phyloP scores from a whole-genome alignment of 2,888 invertebrate genomes.

The Ferrisia virgata region DNA sequence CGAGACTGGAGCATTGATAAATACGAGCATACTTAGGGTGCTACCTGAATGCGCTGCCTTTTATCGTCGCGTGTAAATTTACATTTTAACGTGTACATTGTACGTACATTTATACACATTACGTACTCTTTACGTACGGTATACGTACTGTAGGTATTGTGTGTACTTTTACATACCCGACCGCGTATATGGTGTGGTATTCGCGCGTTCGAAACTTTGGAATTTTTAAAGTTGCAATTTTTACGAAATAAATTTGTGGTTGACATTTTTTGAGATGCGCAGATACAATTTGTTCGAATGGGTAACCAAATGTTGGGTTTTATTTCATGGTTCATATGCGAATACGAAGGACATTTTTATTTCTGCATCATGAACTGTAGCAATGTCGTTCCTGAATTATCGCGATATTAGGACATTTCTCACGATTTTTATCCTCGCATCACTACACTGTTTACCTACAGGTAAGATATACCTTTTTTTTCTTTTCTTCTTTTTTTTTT shows the following conservation, averaged over 20 bases:
- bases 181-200: neutral
- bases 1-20: too few relatives aligned
- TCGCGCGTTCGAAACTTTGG: neutral
- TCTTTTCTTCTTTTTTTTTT: neutral
- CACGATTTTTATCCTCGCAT: constrained; percentile 8
- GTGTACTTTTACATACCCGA: too few relatives aligned
- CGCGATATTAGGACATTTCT: constrained; percentile 3
- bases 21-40: too few relatives aligned
- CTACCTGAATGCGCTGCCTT: too few relatives aligned
- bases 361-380: constrained; percentile 24
- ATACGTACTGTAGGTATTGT: too few relatives aligned
- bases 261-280: constrained; percentile 17
- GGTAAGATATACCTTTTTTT: neutral
- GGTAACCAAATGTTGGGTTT: constrained; percentile 9
- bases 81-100: too few relatives aligned
- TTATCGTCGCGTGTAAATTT: too few relatives aligned
- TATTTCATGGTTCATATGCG: neutral
- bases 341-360: neutral
- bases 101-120: too few relatives aligned
- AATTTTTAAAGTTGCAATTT: neutral
- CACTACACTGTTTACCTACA: neutral
- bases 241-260: neutral
- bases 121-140: too few relatives aligned
- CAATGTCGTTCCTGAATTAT: neutral
- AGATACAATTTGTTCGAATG: neutral